Evolutionary conservation across 2,113 vertebrate species (phyloP).

Genomic region (Hydrochoerus hydrochaeris): DNA sequence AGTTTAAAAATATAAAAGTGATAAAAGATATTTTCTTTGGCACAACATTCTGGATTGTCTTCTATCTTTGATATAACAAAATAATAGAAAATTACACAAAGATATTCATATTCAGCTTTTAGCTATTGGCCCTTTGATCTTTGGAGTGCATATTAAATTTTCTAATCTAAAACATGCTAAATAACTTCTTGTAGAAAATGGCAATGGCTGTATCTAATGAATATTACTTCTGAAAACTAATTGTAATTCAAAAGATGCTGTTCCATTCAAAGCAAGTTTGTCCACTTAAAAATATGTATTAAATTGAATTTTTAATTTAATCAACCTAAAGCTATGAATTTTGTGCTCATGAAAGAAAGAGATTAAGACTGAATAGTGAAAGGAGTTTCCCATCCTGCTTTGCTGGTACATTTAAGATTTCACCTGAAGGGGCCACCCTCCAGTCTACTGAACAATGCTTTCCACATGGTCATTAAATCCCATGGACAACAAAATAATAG

Average conservation of each 20-base stretch:
- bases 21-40: constrained; percentile 70
- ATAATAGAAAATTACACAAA: constrained; percentile 70
- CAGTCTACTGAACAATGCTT: constrained; percentile 67
- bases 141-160: constrained; percentile 69
- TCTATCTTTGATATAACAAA: constrained; percentile 48
- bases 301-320: constrained; percentile 71
- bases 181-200: constrained; percentile 36
- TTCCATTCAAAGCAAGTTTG: constrained; percentile 58
- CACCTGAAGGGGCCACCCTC: constrained; percentile 54
- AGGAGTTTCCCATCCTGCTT: constrained; percentile 56
- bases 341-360: constrained; percentile 70
- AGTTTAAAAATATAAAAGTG: constrained; percentile 43
- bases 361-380: constrained; percentile 70
- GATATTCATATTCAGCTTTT: constrained; percentile 64
- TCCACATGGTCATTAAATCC: constrained; percentile 77
- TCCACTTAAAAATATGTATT: constrained; percentile 77
- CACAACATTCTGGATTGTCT: constrained; percentile 1
- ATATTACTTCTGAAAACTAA: constrained; percentile 58
- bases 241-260: constrained; percentile 43
- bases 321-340: constrained; percentile 68
- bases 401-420: constrained; percentile 74
- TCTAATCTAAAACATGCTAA: constrained; percentile 60
- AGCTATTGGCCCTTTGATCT: constrained; percentile 73
- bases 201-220: background rate
- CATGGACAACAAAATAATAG: constrained; percentile 79